Conservation (phyloP, 2,797 vertebrate species). For the Megalops cyprinoides region DNA sequence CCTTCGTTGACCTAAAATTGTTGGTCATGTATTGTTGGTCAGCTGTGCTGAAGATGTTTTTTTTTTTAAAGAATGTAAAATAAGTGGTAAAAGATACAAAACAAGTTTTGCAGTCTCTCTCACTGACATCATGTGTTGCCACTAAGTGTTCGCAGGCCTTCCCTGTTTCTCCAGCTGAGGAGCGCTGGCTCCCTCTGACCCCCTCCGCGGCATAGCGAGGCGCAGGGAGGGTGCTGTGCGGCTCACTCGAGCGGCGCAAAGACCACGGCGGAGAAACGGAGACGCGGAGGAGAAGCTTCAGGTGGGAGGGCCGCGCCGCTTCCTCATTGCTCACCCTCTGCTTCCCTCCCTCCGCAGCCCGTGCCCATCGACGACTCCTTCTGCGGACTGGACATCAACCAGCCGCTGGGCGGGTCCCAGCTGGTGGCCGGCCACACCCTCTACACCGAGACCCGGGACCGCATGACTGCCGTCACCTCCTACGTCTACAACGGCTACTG, state of each 20-base stretch:
- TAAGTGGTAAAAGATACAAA: background rate
- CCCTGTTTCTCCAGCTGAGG: background rate
- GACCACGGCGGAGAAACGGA: conserved; percentile 59
- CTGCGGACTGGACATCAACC: conserved; percentile 98
- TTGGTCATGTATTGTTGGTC: background rate
- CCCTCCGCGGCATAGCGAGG: background rate
- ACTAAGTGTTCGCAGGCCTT: background rate
- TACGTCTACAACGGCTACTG: conserved; percentile 96
- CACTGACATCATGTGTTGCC: background rate
- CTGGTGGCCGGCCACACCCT: conserved; percentile 90
- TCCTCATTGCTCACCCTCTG: background rate
- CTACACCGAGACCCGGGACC: conserved; percentile 90
- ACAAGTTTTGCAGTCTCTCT: background rate
- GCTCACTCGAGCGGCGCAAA: conserved; percentile 60
- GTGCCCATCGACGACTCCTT: conserved; percentile 97
- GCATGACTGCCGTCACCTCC: conserved; percentile 92
- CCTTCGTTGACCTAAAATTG: background rate
- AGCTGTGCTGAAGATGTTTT: background rate
- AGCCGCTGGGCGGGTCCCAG: conserved; percentile 89
- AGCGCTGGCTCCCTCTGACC: background rate
- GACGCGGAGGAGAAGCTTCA: too few relatives aligned
- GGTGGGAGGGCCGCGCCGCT: too few relatives aligned
- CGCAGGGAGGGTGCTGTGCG: conserved; percentile 54
- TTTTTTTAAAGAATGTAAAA: background rate
- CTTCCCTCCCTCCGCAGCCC: conserved; percentile 73